These are phyloP conservation scores for Apodemia mormo DNA, from an alignment of 2,888 invertebrate species.

Conservation along the genomic window DNA sequence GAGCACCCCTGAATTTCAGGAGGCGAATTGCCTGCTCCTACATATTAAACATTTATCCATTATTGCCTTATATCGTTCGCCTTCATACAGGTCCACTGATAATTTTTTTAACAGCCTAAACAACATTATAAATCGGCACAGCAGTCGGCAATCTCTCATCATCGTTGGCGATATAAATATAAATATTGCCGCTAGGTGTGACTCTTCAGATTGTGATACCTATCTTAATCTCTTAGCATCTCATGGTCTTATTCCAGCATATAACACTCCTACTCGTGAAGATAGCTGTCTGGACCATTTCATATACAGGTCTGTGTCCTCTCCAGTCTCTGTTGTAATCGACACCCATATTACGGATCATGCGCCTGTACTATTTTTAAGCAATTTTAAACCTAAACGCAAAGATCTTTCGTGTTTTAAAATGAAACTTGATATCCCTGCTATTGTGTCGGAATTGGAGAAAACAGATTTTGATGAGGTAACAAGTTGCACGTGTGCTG, in stretches of 20 bases:
- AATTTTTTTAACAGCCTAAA: not conserved
- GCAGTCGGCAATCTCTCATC: not conserved
- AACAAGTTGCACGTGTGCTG: conserved; percentile 11
- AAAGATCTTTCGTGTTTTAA: too few relatives aligned
- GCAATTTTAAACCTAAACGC: too few relatives aligned
- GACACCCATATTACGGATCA: not conserved
- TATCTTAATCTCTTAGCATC: conserved; percentile 6
- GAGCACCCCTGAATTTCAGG: conserved; percentile 1
- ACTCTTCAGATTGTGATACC: not conserved
- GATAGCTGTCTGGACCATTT: not conserved
- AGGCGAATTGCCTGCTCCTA: not conserved
- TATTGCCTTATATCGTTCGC: not conserved
- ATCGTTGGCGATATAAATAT: not conserved
- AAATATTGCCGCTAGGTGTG: not conserved
- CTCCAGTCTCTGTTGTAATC: not conserved
- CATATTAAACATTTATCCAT: not conserved
- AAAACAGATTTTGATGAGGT: not conserved
- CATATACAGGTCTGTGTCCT: not conserved
- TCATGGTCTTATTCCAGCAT: not conserved
- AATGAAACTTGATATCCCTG: too few relatives aligned
- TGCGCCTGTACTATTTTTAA: not conserved
- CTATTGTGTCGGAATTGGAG: not conserved
- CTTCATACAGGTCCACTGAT: not conserved
- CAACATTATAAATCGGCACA: not conserved
- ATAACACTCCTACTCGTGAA: conserved; percentile 5